A percentile compares a stretch with the other conserved stretches of the same genome.
Evolutionary conservation across 2,113 vertebrate genomes (phyloP).

Genomic region (Bucco capensis): DNA sequence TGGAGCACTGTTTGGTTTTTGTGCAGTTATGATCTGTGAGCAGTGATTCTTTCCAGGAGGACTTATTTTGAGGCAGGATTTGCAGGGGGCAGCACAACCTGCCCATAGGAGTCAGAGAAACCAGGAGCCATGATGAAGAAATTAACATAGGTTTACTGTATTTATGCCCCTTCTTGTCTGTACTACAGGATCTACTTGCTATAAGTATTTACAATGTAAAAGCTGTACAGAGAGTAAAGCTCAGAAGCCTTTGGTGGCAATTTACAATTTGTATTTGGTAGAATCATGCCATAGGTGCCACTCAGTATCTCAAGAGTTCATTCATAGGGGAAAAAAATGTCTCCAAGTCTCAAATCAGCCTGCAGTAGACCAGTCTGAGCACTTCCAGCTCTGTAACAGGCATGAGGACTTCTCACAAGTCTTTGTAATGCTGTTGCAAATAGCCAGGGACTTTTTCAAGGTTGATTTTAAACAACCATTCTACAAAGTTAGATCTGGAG

Average conservation of each 20-base stretch:
- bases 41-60: background rate
- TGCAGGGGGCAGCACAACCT: background rate
- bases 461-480: background rate
- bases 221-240: background rate
- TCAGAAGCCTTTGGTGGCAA: background rate
- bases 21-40: background rate
- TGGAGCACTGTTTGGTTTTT: background rate
- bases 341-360: accelerated
- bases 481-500: background rate
- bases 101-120: background rate
- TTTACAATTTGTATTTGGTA: background rate
- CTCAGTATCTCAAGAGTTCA: background rate
- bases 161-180: background rate
- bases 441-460: background rate
- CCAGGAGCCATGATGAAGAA: background rate
- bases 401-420: background rate
- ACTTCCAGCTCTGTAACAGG: background rate
- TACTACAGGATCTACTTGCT: background rate
- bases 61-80: background rate
- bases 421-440: background rate
- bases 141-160: background rate
- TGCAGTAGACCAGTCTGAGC: background rate
- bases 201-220: background rate
- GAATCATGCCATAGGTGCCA: background rate
- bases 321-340: background rate